Base-by-base conservation (phyloP, 2,888 invertebrate genomes). In the Cheilosia soror region DNA sequence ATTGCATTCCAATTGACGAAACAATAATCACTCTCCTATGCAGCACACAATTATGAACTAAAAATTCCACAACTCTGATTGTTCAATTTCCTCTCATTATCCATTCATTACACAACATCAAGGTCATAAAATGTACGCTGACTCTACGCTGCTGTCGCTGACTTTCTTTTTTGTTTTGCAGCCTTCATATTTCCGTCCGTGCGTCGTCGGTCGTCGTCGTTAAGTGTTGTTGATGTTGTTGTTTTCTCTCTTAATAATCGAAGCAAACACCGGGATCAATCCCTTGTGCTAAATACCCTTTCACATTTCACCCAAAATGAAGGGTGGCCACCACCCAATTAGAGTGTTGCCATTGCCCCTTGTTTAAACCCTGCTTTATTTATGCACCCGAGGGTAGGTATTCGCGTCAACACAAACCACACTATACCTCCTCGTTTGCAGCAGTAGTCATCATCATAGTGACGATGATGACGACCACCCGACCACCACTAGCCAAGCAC, bases 311-410 rank as follows among this genome's bases (percentile, higher is more conserved):
- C 53, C 53, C 13, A 15, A 27, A 51, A 44, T 72, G 25, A 2
- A 5, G 40, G 65, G 58, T 63, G 51, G 49, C 51, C 25, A 37
- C 9, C 53, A 51, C 25, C 42, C 53, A 20, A n/a, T 55, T 58
- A 31, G 33, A 79, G 44, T 83, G 79, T 78, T 60, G 42, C 44
- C 40, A 40, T 37, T 58, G 63, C 15, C 15, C 15, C 20, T 1
- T 31, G 7, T 53, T 9, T 40, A 27, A 27, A 13, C 6, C 25
- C 6, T 20, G 58, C 25, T 9, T 60, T 82, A 71, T 82, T 82
- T 77, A 82, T 82, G 82, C 77, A 77, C 60, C 78, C 57, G 31
- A 73, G 66, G 72, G 73, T 78, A 68, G 72, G 62, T 83, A 66
- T 60, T 66, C 77, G 20, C 47, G 77, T 65, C 65, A 66, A 57